These are phyloP conservation scores for Tethea ocularis DNA, from an alignment of 2,888 invertebrate species.

Conservation along the genomic window DNA sequence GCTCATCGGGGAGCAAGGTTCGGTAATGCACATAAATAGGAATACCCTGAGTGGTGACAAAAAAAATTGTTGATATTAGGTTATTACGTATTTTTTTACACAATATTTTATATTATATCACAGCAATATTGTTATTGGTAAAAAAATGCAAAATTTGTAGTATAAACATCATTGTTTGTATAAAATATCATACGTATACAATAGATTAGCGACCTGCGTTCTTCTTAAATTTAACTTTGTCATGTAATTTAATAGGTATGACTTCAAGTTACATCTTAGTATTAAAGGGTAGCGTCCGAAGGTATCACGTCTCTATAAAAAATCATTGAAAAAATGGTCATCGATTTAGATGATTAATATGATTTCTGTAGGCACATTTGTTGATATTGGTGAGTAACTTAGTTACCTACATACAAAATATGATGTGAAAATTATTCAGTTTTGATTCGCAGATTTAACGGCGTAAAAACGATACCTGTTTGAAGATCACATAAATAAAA, in stretches of 20 bases:
- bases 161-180: no score
- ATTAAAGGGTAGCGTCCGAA: background rate
- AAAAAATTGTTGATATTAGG: no score
- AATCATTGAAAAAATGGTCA: background rate
- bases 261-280: background rate
- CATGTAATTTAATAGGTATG: background rate
- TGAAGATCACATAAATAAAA: constrained; percentile 23
- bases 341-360: background rate
- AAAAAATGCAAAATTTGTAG: no score
- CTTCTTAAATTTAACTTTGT: background rate
- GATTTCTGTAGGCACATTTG: no score
- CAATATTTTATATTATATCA: no score
- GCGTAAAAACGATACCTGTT: background rate
- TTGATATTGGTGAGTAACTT: background rate
- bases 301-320: background rate
- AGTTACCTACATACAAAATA: background rate
- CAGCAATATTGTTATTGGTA: no score
- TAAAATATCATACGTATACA: no score
- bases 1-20: no score
- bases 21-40: no score
- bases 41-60: no score
- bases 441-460: background rate
- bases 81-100: no score
- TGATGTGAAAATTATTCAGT: background rate
- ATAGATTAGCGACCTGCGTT: background rate